phyloP scores from a whole-genome alignment of 2,888 invertebrate species.

The Sesia bembeciformis region DNA sequence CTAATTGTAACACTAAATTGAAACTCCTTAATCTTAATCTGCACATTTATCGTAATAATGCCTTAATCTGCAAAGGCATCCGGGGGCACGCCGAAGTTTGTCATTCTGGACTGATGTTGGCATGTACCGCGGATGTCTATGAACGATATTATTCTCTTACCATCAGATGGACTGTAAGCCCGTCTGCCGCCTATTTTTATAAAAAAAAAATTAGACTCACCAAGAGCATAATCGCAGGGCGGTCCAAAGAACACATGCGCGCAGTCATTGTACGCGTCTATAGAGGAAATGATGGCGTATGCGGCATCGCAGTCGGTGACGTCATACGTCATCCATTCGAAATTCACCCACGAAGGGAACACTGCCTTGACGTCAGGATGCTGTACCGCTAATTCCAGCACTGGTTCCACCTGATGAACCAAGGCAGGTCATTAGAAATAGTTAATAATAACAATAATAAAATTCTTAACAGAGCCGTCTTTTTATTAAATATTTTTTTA shows the following conservation, averaged over 20 bases:
- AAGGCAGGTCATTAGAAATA: neutral
- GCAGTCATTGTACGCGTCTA: constrained; percentile 82
- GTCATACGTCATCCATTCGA: constrained; percentile 78
- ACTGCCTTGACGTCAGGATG: constrained; percentile 63
- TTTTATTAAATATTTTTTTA: neutral
- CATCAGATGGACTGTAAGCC: too few relatives aligned
- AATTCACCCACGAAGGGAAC: constrained; percentile 73
- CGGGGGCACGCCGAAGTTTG: too few relatives aligned
- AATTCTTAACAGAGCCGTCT: neutral
- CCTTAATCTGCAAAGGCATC: too few relatives aligned
- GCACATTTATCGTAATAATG: too few relatives aligned
- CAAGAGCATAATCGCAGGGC: constrained; percentile 85
- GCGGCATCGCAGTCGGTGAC: constrained; percentile 82
- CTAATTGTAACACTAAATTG: too few relatives aligned
- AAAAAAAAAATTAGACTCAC: constrained; percentile 62
- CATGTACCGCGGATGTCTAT: too few relatives aligned
- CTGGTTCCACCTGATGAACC: constrained; percentile 71
- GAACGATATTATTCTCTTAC: too few relatives aligned
- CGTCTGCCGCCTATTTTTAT: too few relatives aligned
- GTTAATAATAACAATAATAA: too few relatives aligned
- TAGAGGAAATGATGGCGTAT: constrained; percentile 80
- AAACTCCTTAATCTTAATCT: too few relatives aligned
- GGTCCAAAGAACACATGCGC: constrained; percentile 88
- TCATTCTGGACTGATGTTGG: too few relatives aligned
- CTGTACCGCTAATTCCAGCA: constrained; percentile 76